A percentile compares a stretch with the other conserved stretches of the same genome.
Evolutionary conservation across 92 coral and sea anemone species (phyloP).

Genomic region (Umimayanthus kanabou): DNA sequence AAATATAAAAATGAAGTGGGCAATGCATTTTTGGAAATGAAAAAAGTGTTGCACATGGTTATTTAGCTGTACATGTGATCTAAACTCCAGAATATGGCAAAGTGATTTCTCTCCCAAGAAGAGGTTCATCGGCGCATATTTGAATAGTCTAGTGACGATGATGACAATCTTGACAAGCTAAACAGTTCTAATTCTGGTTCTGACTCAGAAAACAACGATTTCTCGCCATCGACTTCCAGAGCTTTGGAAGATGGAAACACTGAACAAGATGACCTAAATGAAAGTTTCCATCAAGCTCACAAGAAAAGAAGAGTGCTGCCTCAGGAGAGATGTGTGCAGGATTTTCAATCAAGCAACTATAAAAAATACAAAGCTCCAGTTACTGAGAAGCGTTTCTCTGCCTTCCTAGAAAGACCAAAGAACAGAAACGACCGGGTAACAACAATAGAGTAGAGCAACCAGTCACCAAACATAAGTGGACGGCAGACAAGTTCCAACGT

Average conservation of each 20-base stretch:
- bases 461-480: not conserved
- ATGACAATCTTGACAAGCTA: slow-evolving; percentile 3
- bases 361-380: slow-evolving; percentile 5
- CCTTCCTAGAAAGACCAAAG: slow-evolving; percentile 16
- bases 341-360: not conserved
- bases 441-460: slow-evolving; percentile 6
- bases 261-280: slow-evolving; percentile 17
- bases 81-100: slow-evolving; percentile 8
- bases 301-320: slow-evolving; percentile 12
- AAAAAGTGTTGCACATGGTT: not conserved
- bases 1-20: not conserved
- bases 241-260: not conserved
- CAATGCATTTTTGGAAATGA: slow-evolving; percentile 10
- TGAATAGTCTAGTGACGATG: slow-evolving; percentile 17
- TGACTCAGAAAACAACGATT: slow-evolving; percentile 4
- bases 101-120: slow-evolving; percentile 13
- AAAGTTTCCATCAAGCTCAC: slow-evolving; percentile 8
- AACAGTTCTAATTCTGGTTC: slow-evolving; percentile 12
- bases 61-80: slow-evolving; percentile 13
- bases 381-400: slow-evolving; percentile 13
- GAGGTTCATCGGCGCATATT: not conserved
- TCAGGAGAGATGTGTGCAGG: slow-evolving; percentile 7
- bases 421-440: slow-evolving; percentile 8
- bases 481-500: slow-evolving; percentile 7
- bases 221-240: slow-evolving; percentile 17